Conservation (phyloP, 2,113 vertebrate species). For the Pteronura brasiliensis region DNA sequence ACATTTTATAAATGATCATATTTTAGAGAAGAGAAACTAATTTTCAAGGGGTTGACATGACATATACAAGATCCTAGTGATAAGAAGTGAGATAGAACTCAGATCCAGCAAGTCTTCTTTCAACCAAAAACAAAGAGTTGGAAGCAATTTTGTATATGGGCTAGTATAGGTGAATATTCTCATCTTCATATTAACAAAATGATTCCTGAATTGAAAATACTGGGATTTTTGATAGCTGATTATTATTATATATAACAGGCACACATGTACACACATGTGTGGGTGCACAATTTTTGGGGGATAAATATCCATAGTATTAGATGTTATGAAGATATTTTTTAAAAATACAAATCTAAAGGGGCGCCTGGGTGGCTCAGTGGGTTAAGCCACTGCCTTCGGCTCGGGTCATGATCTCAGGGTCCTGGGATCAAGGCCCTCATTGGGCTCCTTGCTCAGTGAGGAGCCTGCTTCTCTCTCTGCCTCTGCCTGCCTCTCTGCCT, state of each 20-base stretch:
- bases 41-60: background rate
- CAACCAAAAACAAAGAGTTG: background rate
- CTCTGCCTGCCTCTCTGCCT: too few species aligned
- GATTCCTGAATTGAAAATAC: background rate
- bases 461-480: too few species aligned
- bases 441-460: too few species aligned
- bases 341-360: background rate
- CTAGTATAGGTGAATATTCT: background rate
- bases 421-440: too few species aligned
- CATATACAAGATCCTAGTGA: background rate
- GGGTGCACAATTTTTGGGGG: background rate
- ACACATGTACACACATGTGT: too few species aligned
- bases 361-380: too few species aligned
- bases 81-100: background rate
- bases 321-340: background rate
- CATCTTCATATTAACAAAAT: background rate
- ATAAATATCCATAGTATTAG: background rate
- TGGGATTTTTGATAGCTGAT: background rate
- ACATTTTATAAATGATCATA: background rate
- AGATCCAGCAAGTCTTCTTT: background rate
- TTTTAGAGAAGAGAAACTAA: background rate
- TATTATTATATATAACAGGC: background rate
- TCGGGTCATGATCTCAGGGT: too few species aligned
- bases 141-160: background rate
- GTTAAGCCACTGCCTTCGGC: too few species aligned